These are phyloP conservation scores for Zaprionus nigranus DNA, from an alignment of 1,140 invertebrate genomes.

Conservation along the genomic window DNA sequence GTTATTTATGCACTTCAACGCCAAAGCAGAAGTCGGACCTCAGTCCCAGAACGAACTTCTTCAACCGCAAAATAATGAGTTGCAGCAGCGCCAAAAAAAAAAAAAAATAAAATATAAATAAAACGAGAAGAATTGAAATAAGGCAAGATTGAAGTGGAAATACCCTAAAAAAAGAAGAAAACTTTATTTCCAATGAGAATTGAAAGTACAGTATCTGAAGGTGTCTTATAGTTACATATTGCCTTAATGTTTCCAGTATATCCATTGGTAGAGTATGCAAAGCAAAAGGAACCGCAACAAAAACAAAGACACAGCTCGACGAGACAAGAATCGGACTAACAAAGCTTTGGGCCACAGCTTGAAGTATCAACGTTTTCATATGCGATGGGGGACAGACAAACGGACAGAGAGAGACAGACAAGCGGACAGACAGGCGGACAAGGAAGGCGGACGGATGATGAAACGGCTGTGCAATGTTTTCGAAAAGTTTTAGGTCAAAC, in stretches of 20 bases:
- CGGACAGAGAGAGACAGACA: too few species aligned
- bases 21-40: constrained; percentile 54
- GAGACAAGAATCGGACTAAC: constrained; percentile 44
- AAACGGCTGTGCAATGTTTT: constrained; percentile 43
- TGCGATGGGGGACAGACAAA: constrained; percentile 6
- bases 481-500: constrained; percentile 77
- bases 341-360: constrained; percentile 56
- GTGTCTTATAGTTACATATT: background rate
- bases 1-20: constrained; percentile 79
- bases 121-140: constrained; percentile 9
- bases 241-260: background rate
- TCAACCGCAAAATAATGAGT: constrained; percentile 79
- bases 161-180: constrained; percentile 7
- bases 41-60: constrained; percentile 54
- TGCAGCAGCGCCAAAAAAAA: constrained; percentile 44
- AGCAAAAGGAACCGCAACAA: constrained; percentile 18
- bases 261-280: constrained; percentile 3
- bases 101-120: constrained; percentile 15
- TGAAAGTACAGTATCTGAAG: background rate
- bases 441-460: constrained; percentile 9
- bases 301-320: constrained; percentile 43
- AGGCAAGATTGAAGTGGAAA: background rate
- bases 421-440: background rate
- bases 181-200: too few species aligned
- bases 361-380: constrained; percentile 68